These are phyloP conservation scores for Drosophila seclusa DNA, from an alignment of 2,888 invertebrate genomes.

Conservation along the genomic window DNA sequence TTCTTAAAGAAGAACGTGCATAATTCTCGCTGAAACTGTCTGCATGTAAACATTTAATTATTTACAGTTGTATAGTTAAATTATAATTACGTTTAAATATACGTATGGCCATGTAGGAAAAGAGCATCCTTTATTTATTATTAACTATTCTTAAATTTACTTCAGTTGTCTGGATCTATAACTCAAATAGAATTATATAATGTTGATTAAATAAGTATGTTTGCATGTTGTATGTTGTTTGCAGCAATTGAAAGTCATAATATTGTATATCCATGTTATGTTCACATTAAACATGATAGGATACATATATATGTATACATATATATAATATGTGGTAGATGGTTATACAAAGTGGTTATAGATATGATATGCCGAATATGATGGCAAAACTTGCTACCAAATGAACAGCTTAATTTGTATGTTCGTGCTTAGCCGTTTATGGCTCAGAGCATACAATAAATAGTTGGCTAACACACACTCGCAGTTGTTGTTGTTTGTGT, in stretches of 20 bases:
- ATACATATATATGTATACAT: not conserved
- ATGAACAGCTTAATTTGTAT: constrained; percentile 46
- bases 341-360: constrained; percentile 2
- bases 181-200: not conserved
- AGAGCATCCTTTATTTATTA: not conserved
- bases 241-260: not conserved
- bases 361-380: constrained; percentile 11
- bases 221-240: not conserved
- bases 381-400: constrained; percentile 28
- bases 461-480: constrained; percentile 21
- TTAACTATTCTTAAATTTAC: not conserved
- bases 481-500: constrained; percentile 1
- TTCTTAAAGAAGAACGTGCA: not conserved
- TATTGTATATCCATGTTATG: not conserved
- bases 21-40: not conserved
- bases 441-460: constrained; percentile 49
- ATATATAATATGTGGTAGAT: not conserved
- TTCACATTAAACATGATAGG: not conserved
- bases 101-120: accelerated
- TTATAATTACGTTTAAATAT: not conserved
- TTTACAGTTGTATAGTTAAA: not conserved
- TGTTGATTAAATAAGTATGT: not conserved
- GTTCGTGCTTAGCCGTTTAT: constrained; percentile 56
- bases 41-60: not conserved
- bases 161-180: not conserved